Evolutionary conservation across 2,113 vertebrate species (phyloP), one percentile per base, ranked within the genome.

Genomic region (Maccullochella peelii): DNA sequence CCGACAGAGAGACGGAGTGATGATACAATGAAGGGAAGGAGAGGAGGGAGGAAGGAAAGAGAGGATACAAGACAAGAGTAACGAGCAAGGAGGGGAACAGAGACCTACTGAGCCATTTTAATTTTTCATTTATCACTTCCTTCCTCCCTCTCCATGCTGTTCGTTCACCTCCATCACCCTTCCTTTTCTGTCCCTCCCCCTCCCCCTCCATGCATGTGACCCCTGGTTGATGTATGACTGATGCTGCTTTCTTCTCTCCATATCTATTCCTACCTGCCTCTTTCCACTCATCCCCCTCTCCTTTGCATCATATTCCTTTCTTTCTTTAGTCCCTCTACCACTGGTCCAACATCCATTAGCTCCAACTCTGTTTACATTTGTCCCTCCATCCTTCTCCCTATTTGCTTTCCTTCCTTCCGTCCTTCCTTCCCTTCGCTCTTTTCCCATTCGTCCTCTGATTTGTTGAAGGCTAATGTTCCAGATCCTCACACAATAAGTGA

Each of bases 181-280:
- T 27, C 50, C 33, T 23, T 62, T 36, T 69, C 33, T 5, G 12
- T 47, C 44, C 59, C 67, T 74, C 25, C 49, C 6, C 42, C 65
- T 42, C 68, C n/a, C 3, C 15, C 59, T 62, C 44, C 4, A 8
- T 74, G 54, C 47, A 61, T 63, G 49, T 63, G 67, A 84, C 18
- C 77, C 36, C 63, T 65, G 59, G 11, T 65, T 74, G 69, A 74
- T 52, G n/a, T 71, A 25, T 82, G 88, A 77, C 57, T 84, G 65
- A 88, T 86, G 81, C 59, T 36, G 5, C 65, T 68, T 63, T 40
- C 57, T 18, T 62, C 55, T 42, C 25, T 58, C 14, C 40, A 47
- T 30, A 44, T 47, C 38, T 42, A 4, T 11, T 40, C 23, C 23
- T 57, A 21, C 27, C 44, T 72, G 18, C 38, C 21, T n/a, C 36